Evolutionary conservation across 1,140 invertebrate genomes (phyloP), one percentile per base, ranked within the genome.

Genomic region (Cepaea nemoralis): DNA sequence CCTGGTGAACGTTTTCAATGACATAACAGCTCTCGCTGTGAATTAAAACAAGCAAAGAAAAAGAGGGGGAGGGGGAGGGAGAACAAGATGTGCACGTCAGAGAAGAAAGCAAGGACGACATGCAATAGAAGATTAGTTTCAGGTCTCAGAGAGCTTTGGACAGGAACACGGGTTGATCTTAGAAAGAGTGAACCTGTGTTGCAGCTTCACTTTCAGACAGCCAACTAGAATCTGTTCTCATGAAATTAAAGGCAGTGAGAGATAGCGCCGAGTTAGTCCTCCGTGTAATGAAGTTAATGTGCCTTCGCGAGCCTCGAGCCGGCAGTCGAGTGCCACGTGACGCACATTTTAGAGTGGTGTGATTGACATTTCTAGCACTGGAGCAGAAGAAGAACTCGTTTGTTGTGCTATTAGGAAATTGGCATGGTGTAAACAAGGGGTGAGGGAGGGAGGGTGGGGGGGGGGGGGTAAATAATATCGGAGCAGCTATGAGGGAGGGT

Each of bases 171-270:
- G n/a, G n/a, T 2, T 55, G 19, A 55, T 55, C 19, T 55, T 55
- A 1, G n/a, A 55, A 55, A 55, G 50, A 55, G 50, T 55, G 50
- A 55, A 55, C 50, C 50, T 14, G 22, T 55, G 50, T 55, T 55
- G 50, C 50, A 55, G 19, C 8, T 55, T 55, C 50, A 45, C 50
- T 55, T 22, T 55, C 50, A 22, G 50, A 63, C 8, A 63, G 33
- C n/a, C n/a, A 63, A 63, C 27, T 63, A n/a, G 59, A 63, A 31
- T 63, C 59, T 63, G 59, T 63, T 63, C 59, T 63, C 59, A 63
- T 27, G n/a, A 63, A 63, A 63, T 63, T 27, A 63, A 63, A 63
- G 1, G 27, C 27, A 10, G 1, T 31, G 27, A 63, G 59, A 63
- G 59, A 63, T 31, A 63, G 33, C 59, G 33, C 27, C n/a, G n/a